Evolutionary conservation across 1,140 invertebrate genomes (phyloP).

Genomic region (Zaprionus kolodkinae): DNA sequence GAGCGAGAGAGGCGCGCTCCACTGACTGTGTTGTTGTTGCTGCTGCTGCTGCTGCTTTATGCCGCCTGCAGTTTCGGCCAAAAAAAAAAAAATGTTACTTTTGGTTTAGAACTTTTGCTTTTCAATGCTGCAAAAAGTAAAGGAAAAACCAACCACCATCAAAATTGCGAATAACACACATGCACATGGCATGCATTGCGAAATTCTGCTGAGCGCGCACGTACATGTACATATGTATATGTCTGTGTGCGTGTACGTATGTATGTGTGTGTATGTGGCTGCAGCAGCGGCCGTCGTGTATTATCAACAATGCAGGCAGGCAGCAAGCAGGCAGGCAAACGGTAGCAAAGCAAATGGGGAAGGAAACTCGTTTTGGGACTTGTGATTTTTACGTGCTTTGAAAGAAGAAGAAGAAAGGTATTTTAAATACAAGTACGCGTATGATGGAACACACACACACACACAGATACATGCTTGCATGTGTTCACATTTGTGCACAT

Average conservation of each 20-base stretch:
- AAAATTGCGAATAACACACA: conserved; percentile 39
- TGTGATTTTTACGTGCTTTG: conserved; percentile 50
- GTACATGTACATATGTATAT: background rate
- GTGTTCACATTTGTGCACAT: conserved; percentile 17
- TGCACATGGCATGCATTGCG: conserved; percentile 61
- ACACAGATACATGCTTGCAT: conserved; percentile 1
- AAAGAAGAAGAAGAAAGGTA: conserved; percentile 24
- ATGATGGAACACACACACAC: conserved; percentile 34
- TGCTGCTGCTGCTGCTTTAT: conserved; percentile 33
- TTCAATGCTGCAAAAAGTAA: conserved; percentile 47
- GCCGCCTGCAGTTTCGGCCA: conserved; percentile 49
- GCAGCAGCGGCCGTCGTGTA: conserved; percentile 7
- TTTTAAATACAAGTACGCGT: conserved; percentile 38
- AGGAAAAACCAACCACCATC: conserved; percentile 64
- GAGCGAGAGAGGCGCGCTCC: conserved; percentile 30
- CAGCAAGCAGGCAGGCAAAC: conserved; percentile 1
- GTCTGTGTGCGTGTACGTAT: background rate
- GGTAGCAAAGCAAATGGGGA: conserved; percentile 27
- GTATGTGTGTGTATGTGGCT: conserved; percentile 6
- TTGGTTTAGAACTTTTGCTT: conserved; percentile 73
- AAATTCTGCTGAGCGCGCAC: conserved; percentile 53
- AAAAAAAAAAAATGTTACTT: conserved; percentile 44
- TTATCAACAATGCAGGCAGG: conserved; percentile 45
- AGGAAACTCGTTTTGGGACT: conserved; percentile 70
- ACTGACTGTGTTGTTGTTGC: conserved; percentile 22